Evolutionary conservation across 2,888 invertebrate genomes (phyloP).

Genomic region (Tipula confusa): DNA sequence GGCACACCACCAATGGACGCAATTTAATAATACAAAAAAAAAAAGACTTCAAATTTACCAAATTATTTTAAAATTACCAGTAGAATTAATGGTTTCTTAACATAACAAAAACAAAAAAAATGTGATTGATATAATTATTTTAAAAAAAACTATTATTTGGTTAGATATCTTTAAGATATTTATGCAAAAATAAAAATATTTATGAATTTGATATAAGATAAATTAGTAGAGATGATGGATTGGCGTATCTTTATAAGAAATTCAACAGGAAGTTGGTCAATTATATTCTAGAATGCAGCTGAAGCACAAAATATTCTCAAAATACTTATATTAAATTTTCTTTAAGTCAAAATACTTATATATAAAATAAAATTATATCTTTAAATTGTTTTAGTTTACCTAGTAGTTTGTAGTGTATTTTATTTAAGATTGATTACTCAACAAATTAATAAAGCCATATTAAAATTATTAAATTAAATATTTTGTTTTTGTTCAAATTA

Average conservation of each 20-base stretch:
- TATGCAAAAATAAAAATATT: not conserved
- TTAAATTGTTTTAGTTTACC: not conserved
- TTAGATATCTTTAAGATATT: not conserved
- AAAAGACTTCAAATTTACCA: not conserved
- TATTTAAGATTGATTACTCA: not conserved
- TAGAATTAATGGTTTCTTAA: conserved; percentile 26
- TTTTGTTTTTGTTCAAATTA: not conserved
- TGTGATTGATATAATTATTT: conserved; percentile 21
- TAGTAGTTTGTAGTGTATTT: not conserved
- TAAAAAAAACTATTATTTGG: not conserved
- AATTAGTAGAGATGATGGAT: not conserved
- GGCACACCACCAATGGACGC: not conserved
- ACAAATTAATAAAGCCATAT: not conserved
- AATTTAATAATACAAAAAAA: too few species aligned
- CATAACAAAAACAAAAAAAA: not conserved
- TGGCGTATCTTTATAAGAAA: not conserved
- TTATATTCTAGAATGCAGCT: not conserved
- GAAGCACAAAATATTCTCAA: not conserved
- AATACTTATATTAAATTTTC: not conserved
- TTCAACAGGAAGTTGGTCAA: conserved; percentile 8
- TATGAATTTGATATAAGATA: not conserved
- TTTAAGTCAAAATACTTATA: conserved; percentile 3
- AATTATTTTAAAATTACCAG: not conserved
- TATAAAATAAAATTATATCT: not conserved
- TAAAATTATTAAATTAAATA: not conserved